Base-by-base conservation (phyloP, 2,113 vertebrate genomes). In the Tor tambroides region DNA sequence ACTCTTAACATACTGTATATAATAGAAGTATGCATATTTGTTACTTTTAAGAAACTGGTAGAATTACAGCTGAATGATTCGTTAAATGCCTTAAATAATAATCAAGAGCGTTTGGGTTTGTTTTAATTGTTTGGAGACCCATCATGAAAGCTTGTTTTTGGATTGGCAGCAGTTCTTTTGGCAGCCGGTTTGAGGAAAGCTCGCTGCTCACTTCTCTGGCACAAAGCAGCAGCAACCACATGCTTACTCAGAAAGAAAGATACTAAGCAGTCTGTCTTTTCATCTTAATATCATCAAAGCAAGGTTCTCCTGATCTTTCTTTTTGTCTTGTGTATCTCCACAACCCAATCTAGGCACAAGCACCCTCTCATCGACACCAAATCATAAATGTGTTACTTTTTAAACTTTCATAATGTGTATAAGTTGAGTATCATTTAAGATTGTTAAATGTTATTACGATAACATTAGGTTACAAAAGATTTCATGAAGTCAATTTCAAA, bases 261-360 rank as follows among this genome's bases (percentile, higher is more conserved):
- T 49, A 67, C 59, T 32, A 26, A 43, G 21, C 56, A 23, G 56
- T 15, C 61, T 67, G 17, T 7, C 61, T 49, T 72, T 85, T 85
- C 51, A 85, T 85, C 82, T 78, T 85, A 32, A 85, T 80, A 88
- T 85, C 76, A 82, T 86, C 65, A 72, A 84, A 84, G 76, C 61
- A 9, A 12, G 59, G 30, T 26, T 67, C 46, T 65, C 38, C 26
- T 65, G 41, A 67, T 19, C 59, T 54, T 54, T 21, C 2, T 35
- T 61, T 82, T 43, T n/a, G 59, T 10, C 35, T 65, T 26, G 6
- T 30, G 15, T 51, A 51, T 77, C 43, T 15, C 41, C 75, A 77
- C 11, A 59, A 38, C 30, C 43, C 30, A 30, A 54, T 21, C 46
- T 30, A 54, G 23, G 2, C 6, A 1, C 21, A 63, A 63, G 6